Evolutionary conservation across 37 sponge, comb jelly and placozoan genomes (phyloP).

Genomic region (Beroe forskalii): DNA sequence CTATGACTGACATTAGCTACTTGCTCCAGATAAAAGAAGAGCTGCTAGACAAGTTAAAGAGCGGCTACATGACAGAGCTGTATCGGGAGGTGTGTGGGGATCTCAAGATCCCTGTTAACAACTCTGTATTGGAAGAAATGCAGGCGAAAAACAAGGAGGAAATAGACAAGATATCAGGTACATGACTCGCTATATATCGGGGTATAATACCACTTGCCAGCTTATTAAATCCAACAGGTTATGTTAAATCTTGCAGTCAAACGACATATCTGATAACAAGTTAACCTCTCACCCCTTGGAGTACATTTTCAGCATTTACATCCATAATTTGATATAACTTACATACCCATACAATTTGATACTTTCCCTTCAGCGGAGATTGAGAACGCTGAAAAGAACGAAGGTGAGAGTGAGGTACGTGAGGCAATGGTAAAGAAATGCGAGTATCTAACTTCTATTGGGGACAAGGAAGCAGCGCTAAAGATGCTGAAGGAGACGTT

Average conservation of each 20-base stretch:
- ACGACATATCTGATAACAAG: no score
- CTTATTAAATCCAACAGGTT: no score
- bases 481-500: slow-evolving; percentile 67
- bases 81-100: slow-evolving; percentile 81
- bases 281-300: no score
- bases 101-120: slow-evolving; percentile 69
- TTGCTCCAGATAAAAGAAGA: slow-evolving; percentile 37
- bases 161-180: slow-evolving; percentile 58
- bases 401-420: slow-evolving; percentile 90
- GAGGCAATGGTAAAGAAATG: slow-evolving; percentile 90
- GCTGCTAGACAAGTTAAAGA: slow-evolving; percentile 54
- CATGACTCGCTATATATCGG: no score
- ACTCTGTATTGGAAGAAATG: slow-evolving; percentile 72
- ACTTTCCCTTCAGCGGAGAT: slow-evolving; percentile 82
- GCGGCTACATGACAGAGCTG: slow-evolving; percentile 84
- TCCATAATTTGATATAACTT: no score
- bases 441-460: slow-evolving; percentile 90
- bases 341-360: no score
- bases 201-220: no score
- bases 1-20: no score
- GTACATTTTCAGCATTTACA: no score
- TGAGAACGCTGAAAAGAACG: slow-evolving; percentile 84
- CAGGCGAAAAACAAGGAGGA: slow-evolving; percentile 71
- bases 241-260: no score
- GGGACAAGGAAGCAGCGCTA: slow-evolving; percentile 76